Percentiles rank a stretch among this genome's conserved stretches.
Evolutionary conservation across 2,888 invertebrate species (phyloP).

Genomic region (Horisme vitalbata): DNA sequence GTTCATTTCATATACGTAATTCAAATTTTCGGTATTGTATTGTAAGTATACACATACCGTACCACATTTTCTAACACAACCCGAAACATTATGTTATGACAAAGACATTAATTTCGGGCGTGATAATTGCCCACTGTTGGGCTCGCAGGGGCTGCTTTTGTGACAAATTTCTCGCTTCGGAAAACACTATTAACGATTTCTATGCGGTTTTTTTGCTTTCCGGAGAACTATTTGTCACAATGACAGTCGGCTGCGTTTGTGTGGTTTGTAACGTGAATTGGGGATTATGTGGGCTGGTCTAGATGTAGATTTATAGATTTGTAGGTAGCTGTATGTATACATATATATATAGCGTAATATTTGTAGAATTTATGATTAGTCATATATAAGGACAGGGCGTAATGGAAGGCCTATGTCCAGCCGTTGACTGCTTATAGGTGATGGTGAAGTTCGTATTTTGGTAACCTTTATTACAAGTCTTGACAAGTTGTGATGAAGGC

Average conservation of each 20-base stretch:
- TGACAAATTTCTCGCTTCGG: slow-evolving; percentile 73
- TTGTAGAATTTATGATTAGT: neutral
- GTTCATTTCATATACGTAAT: no score
- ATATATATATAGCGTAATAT: no score
- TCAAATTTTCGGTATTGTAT: no score
- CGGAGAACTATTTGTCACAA: slow-evolving; percentile 64
- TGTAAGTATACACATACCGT: neutral
- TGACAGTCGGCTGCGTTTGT: slow-evolving; percentile 62
- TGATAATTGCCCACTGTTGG: slow-evolving; percentile 66
- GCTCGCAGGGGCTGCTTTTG: slow-evolving; percentile 51
- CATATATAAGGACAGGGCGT: no score
- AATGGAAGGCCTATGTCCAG: no score
- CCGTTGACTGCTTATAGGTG: no score
- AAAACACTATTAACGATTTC: slow-evolving; percentile 72
- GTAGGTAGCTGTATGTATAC: no score
- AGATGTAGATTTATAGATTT: slow-evolving; percentile 2
- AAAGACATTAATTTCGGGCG: slow-evolving; percentile 73
- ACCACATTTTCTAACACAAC: slow-evolving; percentile 9
- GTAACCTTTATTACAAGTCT: no score
- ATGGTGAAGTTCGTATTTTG: no score
- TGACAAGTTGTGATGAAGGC: no score
- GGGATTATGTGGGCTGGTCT: slow-evolving; percentile 12
- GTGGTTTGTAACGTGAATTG: slow-evolving; percentile 27
- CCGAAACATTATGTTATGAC: slow-evolving; percentile 49
- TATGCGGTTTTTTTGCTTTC: slow-evolving; percentile 49